phyloP scores from a whole-genome alignment of 2,113 vertebrate species.

The Thermophis baileyi region DNA sequence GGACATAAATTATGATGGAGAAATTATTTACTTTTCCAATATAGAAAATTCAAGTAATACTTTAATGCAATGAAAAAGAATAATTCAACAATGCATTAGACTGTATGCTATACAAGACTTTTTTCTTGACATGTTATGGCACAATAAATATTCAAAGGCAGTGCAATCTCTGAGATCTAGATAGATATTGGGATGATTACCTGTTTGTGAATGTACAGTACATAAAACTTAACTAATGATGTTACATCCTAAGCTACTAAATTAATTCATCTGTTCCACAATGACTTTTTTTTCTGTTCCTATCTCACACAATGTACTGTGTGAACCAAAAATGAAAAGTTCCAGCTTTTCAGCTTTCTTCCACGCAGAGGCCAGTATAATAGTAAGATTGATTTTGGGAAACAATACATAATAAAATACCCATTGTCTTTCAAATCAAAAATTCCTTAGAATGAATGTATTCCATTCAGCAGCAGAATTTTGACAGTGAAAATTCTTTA shows the following conservation, averaged over 20 bases:
- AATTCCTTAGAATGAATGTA: not conserved
- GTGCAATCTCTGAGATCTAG: not conserved
- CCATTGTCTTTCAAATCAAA: not conserved
- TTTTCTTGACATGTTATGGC: not conserved
- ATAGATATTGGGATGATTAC: not conserved
- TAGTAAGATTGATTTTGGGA: not conserved
- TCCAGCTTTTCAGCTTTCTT: not conserved
- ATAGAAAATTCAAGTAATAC: not conserved
- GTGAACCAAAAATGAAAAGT: not conserved
- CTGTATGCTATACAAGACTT: not conserved
- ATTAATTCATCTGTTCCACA: not conserved
- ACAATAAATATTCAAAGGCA: not conserved
- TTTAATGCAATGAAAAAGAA: not conserved
- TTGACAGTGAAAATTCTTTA: not conserved
- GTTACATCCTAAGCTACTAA: not conserved
- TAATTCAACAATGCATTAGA: not conserved
- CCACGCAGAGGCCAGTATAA: not conserved
- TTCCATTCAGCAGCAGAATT: not conserved
- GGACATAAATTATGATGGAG: not conserved
- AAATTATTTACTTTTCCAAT: not conserved
- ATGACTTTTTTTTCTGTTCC: not conserved
- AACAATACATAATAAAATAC: not conserved
- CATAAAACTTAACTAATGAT: not conserved
- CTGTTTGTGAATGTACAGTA: not conserved
- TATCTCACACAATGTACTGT: not conserved